Evolutionary conservation across 2,888 invertebrate species (phyloP).

Genomic region (Crossocerus cetratus): DNA sequence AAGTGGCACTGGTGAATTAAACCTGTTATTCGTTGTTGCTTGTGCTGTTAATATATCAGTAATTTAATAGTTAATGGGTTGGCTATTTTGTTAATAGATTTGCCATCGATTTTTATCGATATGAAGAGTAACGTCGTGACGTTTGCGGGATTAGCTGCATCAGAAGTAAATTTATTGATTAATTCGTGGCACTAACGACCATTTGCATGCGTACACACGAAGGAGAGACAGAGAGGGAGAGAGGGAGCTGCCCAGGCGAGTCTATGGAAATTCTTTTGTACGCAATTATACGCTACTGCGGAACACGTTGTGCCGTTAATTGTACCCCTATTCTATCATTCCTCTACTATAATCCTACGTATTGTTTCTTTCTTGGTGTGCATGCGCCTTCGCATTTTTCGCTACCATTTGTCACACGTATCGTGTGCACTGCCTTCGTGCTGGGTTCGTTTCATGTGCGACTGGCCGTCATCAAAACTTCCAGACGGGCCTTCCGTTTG

Average conservation of each 20-base stretch:
- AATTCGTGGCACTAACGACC: not conserved
- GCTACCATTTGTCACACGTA: constrained; percentile 54
- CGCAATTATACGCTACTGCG: not conserved
- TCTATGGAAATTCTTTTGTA: not conserved
- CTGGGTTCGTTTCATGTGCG: constrained; percentile 55
- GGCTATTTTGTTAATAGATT: not conserved
- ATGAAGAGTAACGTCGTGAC: not conserved
- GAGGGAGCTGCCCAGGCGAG: not conserved
- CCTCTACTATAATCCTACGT: constrained; percentile 12
- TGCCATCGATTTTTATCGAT: not conserved
- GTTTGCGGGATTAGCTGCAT: not conserved
- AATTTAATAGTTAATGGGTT: too few species aligned
- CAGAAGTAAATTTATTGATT: not conserved
- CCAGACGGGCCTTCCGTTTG: too few species aligned
- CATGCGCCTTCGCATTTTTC: constrained; percentile 35
- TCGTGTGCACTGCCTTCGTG: constrained; percentile 31
- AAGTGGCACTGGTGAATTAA: not conserved
- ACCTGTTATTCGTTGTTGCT: not conserved
- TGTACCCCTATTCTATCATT: constrained; percentile 25
- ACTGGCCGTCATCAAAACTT: constrained; percentile 50
- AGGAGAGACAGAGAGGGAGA: too few species aligned
- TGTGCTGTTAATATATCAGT: too few species aligned
- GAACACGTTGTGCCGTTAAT: constrained; percentile 22
- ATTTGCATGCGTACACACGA: not conserved
- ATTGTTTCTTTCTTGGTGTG: constrained; percentile 39